Evolutionary conservation across 2,797 vertebrate species (phyloP).

Genomic region (Liasis olivaceus): DNA sequence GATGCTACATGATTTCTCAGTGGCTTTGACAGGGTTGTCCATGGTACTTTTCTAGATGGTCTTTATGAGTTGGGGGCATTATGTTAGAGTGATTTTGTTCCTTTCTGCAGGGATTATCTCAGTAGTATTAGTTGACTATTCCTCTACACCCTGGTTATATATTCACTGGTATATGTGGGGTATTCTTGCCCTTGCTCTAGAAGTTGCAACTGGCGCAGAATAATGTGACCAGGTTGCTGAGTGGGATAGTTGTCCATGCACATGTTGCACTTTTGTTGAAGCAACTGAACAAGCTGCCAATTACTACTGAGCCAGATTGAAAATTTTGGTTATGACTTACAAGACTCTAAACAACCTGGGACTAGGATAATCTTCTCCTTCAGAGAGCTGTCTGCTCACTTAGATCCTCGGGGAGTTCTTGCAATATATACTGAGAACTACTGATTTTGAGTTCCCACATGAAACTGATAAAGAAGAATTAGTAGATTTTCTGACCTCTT

Average conservation of each 20-base stretch:
- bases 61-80: neutral
- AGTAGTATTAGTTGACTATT: neutral
- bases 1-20: neutral
- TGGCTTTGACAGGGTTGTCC: neutral
- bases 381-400: neutral
- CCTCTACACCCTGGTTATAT: neutral
- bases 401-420: neutral
- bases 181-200: neutral
- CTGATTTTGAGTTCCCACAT: neutral
- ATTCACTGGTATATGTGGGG: neutral
- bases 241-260: neutral
- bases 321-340: neutral
- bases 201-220: neutral
- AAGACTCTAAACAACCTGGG: neutral
- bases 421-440: neutral
- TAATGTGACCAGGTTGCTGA: neutral
- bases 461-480: neutral
- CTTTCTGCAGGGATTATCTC: neutral
- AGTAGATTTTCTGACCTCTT: neutral
- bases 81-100: neutral
- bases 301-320: neutral
- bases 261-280: neutral
- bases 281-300: neutral
- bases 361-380: neutral
- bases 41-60: neutral